Evolutionary conservation across 2,888 invertebrate species (phyloP).

Genomic region (Salticus scenicus): DNA sequence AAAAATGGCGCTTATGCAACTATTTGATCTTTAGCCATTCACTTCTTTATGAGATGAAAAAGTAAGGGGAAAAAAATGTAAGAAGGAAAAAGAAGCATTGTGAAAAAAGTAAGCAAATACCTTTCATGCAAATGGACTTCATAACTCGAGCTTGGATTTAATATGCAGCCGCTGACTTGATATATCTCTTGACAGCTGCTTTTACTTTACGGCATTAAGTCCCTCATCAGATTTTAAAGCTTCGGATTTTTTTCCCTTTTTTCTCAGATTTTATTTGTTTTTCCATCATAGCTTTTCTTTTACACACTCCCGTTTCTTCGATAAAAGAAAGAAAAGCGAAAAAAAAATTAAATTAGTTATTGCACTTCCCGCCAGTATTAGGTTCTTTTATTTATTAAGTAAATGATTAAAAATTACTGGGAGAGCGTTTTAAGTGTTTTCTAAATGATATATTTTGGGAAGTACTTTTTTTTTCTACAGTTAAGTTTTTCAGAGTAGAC

Average conservation of each 20-base stretch:
- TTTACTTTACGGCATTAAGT: conserved; percentile 68
- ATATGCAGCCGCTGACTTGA: conserved; percentile 66
- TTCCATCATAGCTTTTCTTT: conserved; percentile 26
- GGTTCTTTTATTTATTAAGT: conserved; percentile 66
- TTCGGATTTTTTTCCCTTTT: conserved; percentile 23
- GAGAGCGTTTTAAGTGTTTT: conserved; percentile 60
- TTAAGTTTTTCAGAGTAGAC: background rate
- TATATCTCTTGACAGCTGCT: conserved; percentile 68
- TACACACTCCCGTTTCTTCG: conserved; percentile 10
- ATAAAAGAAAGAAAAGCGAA: background rate
- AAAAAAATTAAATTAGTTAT: conserved; percentile 59
- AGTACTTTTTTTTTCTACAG: conserved; percentile 10
- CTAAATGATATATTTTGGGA: conserved; percentile 52
- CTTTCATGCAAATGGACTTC: conserved; percentile 68
- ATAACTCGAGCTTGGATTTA: conserved; percentile 64
- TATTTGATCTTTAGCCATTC: background rate
- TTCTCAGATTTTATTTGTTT: conserved; percentile 31
- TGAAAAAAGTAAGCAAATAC: conserved; percentile 39
- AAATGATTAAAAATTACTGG: conserved; percentile 68
- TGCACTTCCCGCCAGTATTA: conserved; percentile 48
- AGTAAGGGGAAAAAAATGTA: conserved; percentile 34
- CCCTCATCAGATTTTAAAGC: conserved; percentile 68
- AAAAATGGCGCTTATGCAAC: conserved; percentile 32
- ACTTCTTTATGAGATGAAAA: conserved; percentile 40
- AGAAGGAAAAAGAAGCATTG: no score